These are phyloP conservation scores for Galerucella nymphaeae DNA, from an alignment of 2,888 invertebrate genomes.

Conservation along the genomic window DNA sequence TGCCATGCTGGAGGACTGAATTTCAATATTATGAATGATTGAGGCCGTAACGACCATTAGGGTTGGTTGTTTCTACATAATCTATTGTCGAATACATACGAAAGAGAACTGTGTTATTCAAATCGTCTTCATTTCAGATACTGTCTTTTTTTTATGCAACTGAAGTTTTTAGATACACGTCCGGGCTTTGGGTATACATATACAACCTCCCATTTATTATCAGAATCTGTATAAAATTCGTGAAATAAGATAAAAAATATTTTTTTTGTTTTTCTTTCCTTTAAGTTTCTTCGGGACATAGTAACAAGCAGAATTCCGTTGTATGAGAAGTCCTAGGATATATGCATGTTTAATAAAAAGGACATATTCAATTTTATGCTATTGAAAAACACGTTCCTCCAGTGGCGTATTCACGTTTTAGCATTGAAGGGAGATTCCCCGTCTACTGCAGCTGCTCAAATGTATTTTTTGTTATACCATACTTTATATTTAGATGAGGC, in stretches of 20 bases:
- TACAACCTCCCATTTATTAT: constrained; percentile 21
- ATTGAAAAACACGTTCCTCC: background rate
- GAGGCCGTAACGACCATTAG: constrained; percentile 46
- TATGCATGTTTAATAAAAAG: background rate
- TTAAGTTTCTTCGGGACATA: background rate
- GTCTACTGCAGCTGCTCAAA: too few relatives aligned
- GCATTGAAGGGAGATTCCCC: too few relatives aligned
- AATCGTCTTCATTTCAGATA: constrained; percentile 36
- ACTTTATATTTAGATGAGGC: too few relatives aligned
- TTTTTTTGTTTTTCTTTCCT: constrained; percentile 13
- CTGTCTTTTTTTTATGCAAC: constrained; percentile 32
- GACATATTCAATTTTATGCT: background rate
- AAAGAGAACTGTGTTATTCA: constrained; percentile 38
- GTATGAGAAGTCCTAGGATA: background rate
- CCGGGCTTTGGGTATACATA: constrained; percentile 11
- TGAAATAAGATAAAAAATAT: constrained; percentile 20
- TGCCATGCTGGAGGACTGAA: constrained; percentile 38
- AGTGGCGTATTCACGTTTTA: too few relatives aligned
- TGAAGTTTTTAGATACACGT: constrained; percentile 19
- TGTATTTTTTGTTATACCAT: too few relatives aligned
- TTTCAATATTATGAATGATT: constrained; percentile 43
- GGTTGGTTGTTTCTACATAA: constrained; percentile 47
- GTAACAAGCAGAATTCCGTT: background rate
- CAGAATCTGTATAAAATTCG: constrained; percentile 21
- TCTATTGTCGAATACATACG: constrained; percentile 40